Percentiles rank a stretch among this genome's conserved stretches.
Conservation (phyloP, 1,140 invertebrate species). For the Cyclargus thomasi region DNA sequence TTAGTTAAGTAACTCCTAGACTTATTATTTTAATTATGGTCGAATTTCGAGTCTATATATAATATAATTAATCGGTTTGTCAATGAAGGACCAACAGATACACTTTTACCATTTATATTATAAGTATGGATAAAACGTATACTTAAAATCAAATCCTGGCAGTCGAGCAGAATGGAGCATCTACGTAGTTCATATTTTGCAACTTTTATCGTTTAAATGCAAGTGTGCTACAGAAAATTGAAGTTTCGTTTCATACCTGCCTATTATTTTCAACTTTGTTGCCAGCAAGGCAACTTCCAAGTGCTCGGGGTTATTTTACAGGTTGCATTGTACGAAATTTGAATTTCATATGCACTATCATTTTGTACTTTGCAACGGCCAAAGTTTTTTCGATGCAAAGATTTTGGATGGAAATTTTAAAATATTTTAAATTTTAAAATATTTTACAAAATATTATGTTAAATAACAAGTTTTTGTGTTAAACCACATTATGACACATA, state of each 20-base stretch:
- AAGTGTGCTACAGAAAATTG: slow-evolving; percentile 3
- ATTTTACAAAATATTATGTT: too few relatives aligned
- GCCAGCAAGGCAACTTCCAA: neutral
- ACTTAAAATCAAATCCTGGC: neutral
- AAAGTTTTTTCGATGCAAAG: neutral
- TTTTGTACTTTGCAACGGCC: neutral
- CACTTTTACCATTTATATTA: too few relatives aligned
- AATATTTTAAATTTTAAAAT: neutral
- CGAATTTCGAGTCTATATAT: too few relatives aligned
- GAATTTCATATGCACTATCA: slow-evolving; percentile 1
- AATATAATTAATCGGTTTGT: too few relatives aligned
- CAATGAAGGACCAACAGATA: too few relatives aligned
- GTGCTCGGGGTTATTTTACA: neutral
- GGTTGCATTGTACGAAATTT: neutral
- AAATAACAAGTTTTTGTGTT: too few relatives aligned
- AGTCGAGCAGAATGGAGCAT: neutral
- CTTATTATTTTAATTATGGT: too few relatives aligned
- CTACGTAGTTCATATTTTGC: neutral
- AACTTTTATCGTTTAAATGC: slow-evolving; percentile 3
- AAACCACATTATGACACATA: too few relatives aligned
- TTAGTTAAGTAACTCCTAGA: too few relatives aligned
- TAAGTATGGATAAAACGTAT: neutral
- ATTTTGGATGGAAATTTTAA: neutral
- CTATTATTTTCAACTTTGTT: slow-evolving; percentile 3
- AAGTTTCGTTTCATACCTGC: slow-evolving; percentile 2